These are phyloP conservation scores for Macrosteles quadrilineatus DNA, from an alignment of 1,140 invertebrate species.

Conservation along the genomic window DNA sequence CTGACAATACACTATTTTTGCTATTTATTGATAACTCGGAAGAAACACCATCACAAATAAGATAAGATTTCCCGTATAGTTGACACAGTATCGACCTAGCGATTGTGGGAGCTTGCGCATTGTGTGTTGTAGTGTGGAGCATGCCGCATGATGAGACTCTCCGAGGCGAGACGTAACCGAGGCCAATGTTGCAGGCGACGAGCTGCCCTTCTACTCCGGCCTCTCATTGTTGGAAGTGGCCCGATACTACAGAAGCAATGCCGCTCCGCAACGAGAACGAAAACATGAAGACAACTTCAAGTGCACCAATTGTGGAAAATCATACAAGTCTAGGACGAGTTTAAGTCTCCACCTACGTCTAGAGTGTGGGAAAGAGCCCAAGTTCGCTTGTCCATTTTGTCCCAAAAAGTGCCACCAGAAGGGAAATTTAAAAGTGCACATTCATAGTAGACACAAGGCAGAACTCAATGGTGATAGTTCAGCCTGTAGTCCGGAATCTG, in stretches of 20 bases:
- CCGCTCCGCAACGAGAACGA: neutral
- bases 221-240: neutral
- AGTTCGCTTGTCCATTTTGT: conserved; percentile 56
- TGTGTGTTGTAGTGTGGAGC: neutral
- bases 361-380: conserved; percentile 59
- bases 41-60: no score
- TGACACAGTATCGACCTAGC: no score
- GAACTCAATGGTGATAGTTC: conserved; percentile 5
- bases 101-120: neutral
- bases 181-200: neutral
- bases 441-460: conserved; percentile 48
- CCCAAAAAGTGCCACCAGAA: conserved; percentile 55
- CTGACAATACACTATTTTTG: no score
- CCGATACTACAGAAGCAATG: neutral
- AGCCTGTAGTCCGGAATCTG: no score
- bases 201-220: neutral
- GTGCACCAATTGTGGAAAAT: conserved; percentile 50
- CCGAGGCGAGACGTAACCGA: conserved; percentile 6
- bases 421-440: conserved; percentile 53
- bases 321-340: conserved; percentile 54
- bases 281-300: conserved; percentile 28
- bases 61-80: no score
- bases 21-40: no score
- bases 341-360: conserved; percentile 56
- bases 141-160: neutral